Conservation (phyloP, 2,888 invertebrate genomes). For the Stenodema calcarata region DNA sequence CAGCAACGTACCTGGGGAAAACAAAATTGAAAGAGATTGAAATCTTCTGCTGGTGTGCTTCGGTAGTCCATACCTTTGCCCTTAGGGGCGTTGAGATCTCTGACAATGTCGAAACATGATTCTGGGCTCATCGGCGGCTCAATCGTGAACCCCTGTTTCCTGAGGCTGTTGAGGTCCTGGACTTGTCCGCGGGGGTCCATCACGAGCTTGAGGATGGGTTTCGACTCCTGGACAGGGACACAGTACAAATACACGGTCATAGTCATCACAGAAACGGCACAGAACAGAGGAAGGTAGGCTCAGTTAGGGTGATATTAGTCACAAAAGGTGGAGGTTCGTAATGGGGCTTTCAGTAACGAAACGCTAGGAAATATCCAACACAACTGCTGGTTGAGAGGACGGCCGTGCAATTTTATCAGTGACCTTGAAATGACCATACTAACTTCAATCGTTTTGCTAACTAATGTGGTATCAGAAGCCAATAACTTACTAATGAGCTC, state of each 20-base stretch:
- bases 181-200: slow-evolving; percentile 80
- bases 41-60: background rate
- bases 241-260: slow-evolving; percentile 38
- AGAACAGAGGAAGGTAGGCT: background rate
- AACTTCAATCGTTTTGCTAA: no score
- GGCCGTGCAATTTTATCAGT: background rate
- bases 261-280: background rate
- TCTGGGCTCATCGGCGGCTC: slow-evolving; percentile 73
- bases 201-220: slow-evolving; percentile 72
- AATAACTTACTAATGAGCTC: no score
- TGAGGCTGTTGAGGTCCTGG: slow-evolving; percentile 72
- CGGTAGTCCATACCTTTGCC: slow-evolving; percentile 70
- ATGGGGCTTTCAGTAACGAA: no score
- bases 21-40: background rate
- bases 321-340: no score
- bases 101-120: slow-evolving; percentile 77
- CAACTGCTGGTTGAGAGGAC: no score
- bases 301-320: background rate
- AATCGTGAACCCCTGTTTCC: slow-evolving; percentile 70
- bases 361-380: no score
- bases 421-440: background rate
- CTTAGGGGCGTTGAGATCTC: slow-evolving; percentile 77
- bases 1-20: slow-evolving; percentile 17
- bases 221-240: slow-evolving; percentile 60
- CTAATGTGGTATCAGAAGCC: no score